A percentile compares a stretch with the other conserved stretches of the same genome.
Evolutionary conservation across 2,888 invertebrate genomes (phyloP).

Genomic region (Biston stratarius): DNA sequence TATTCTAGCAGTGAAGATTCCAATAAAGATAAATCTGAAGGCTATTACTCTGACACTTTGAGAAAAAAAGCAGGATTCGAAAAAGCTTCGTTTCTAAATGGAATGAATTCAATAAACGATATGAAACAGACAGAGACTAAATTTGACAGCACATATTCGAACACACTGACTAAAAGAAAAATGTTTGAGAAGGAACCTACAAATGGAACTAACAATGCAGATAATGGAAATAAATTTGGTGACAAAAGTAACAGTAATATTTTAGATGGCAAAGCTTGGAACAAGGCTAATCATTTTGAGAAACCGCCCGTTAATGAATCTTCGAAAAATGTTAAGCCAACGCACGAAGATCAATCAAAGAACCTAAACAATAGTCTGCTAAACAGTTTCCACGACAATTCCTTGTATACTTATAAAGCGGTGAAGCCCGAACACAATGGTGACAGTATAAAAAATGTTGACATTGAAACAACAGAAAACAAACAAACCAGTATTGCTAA

Average conservation of each 20-base stretch:
- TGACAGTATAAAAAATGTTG: conserved; percentile 44
- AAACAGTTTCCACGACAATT: conserved; percentile 70
- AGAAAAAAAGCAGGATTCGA: conserved; percentile 63
- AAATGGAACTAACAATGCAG: conserved; percentile 50
- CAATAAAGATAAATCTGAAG: conserved; percentile 67
- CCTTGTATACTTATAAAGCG: conserved; percentile 69
- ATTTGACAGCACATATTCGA: conserved; percentile 66
- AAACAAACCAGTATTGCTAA: conserved; percentile 40
- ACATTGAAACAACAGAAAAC: conserved; percentile 40
- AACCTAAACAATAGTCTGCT: conserved; percentile 59
- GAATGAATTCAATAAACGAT: conserved; percentile 60
- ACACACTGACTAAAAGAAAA: conserved; percentile 75
- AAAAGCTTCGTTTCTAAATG: conserved; percentile 66
- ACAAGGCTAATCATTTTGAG: conserved; percentile 53
- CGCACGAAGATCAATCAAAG: conserved; percentile 57
- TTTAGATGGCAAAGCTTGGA: conserved; percentile 48
- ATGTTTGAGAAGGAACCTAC: conserved; percentile 69
- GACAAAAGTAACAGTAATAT: conserved; percentile 56
- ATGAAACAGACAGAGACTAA: conserved; percentile 61
- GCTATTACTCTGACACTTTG: conserved; percentile 61
- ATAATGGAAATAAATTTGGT: conserved; percentile 50
- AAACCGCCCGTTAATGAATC: conserved; percentile 41
- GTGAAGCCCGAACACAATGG: conserved; percentile 47
- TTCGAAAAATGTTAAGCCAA: conserved; percentile 39
- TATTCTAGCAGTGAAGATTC: conserved; percentile 67